phyloP scores from a whole-genome alignment of 2,113 vertebrate genomes.

The Catharus minimus region DNA sequence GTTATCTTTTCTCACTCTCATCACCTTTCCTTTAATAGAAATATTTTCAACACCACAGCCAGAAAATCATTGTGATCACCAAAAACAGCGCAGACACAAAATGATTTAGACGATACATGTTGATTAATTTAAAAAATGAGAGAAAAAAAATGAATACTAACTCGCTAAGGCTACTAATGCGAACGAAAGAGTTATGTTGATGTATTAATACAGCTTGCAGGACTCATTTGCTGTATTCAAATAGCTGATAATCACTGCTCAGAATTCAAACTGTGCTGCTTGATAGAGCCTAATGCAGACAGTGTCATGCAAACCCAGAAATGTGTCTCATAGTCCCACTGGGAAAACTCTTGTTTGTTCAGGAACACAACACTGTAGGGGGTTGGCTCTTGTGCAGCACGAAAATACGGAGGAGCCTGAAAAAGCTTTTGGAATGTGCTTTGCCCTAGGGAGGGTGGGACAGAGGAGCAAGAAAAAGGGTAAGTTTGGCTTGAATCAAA shows the following conservation, averaged over 20 bases:
- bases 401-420: neutral
- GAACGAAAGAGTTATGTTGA: neutral
- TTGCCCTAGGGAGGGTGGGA: neutral
- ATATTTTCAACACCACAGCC: neutral
- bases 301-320: neutral
- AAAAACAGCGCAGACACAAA: neutral
- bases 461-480: neutral
- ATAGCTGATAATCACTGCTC: conserved; percentile 9
- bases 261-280: conserved; percentile 22
- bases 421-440: neutral
- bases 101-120: neutral
- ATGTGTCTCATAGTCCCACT: neutral
- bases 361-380: neutral
- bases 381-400: neutral
- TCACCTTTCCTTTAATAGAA: neutral
- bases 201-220: conserved; percentile 4
- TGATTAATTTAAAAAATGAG: neutral
- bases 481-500: neutral
- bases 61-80: neutral
- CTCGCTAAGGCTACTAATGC: neutral
- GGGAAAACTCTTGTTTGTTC: neutral
- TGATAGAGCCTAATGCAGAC: neutral
- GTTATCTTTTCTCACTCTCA: neutral
- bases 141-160: neutral
- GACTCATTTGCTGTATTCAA: neutral